Evolutionary conservation across 2,797 vertebrate species (phyloP).

Genomic region (Cyprinodon diabolis): DNA sequence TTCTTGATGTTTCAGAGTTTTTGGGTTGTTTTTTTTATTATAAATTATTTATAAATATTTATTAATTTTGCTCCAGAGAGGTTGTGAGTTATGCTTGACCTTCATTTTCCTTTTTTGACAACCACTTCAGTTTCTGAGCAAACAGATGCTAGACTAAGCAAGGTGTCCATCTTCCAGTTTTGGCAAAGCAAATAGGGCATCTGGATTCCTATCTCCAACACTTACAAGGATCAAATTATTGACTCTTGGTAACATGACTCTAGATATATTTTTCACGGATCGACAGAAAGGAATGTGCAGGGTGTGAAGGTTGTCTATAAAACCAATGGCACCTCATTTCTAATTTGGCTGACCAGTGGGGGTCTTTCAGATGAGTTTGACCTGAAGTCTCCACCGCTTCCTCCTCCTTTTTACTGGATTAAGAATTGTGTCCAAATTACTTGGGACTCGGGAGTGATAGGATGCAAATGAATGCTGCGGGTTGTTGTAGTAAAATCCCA

Average conservation of each 20-base stretch:
- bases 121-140: slow-evolving; percentile 64
- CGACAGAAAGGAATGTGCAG: slow-evolving; percentile 59
- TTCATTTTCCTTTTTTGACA: slow-evolving; percentile 62
- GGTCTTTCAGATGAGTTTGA: slow-evolving; percentile 61
- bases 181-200: slow-evolving; percentile 61
- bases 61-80: slow-evolving; percentile 16
- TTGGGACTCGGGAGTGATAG: slow-evolving; percentile 82
- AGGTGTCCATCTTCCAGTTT: slow-evolving; percentile 58
- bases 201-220: slow-evolving; percentile 59
- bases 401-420: slow-evolving; percentile 70
- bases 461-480: slow-evolving; percentile 79
- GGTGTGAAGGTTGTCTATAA: slow-evolving; percentile 78
- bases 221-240: slow-evolving; percentile 73
- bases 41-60: slow-evolving; percentile 7
- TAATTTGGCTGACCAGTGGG: slow-evolving; percentile 66
- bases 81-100: slow-evolving; percentile 62
- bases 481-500: slow-evolving; percentile 73
- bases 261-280: slow-evolving; percentile 66
- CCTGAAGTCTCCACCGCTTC: slow-evolving; percentile 61
- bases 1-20: background rate
- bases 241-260: slow-evolving; percentile 79
- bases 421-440: slow-evolving; percentile 84
- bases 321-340: slow-evolving; percentile 73
- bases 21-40: background rate
- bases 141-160: slow-evolving; percentile 67